Base-by-base conservation (phyloP, 2,888 invertebrate species). In the Morpho helenor region DNA sequence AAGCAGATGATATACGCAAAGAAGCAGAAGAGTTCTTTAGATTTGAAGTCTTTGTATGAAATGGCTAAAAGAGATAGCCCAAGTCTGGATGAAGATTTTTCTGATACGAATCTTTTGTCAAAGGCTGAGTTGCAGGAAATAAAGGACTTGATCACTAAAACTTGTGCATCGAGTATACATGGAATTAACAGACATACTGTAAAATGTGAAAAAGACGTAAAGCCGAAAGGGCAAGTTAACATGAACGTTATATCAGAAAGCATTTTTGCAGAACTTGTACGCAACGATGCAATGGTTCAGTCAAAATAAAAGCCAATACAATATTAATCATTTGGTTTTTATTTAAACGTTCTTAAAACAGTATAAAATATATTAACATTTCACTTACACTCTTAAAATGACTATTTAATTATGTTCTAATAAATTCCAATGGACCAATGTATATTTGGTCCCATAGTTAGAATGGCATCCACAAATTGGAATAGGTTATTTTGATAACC, bases 71-170 rank as follows among this genome's bases (percentile, higher is more conserved):
- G 70, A 16, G 72, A 80, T 6, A 64, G 60, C 9, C 65, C 68
- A 0, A 55, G 68, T n/a, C 43, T 77, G 8, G 71, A 77, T 41
- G 69, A 67, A 7, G 69, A 78, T 47, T 74, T 68, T 45, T 77
- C 79, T 0, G 68, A 72, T 2, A 69, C 72, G 0, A 79, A 80
- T 69, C 63, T 81, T 1, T 49, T 88, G 7, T 76, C 87, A 0
- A 77, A 80, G 62, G 76, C 76, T 0, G 82, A 84, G 49, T 70
- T 89, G 51, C 68, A 77, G 7, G 80, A 86, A 57, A 71, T 87
- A 0, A 87, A 84, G 57, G 75, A 84, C 39, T 68, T 87, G 54
- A 82, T 89, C 9, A 60, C 82, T 3, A 71, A 71, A 39, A 77
- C 73, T 48, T 79, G 82, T 45, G 70, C 69, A 0, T 84, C 88